Evolutionary conservation across 2,797 vertebrate species (phyloP), one percentile per base, ranked within the genome.

Genomic region (Nannoperca australis): DNA sequence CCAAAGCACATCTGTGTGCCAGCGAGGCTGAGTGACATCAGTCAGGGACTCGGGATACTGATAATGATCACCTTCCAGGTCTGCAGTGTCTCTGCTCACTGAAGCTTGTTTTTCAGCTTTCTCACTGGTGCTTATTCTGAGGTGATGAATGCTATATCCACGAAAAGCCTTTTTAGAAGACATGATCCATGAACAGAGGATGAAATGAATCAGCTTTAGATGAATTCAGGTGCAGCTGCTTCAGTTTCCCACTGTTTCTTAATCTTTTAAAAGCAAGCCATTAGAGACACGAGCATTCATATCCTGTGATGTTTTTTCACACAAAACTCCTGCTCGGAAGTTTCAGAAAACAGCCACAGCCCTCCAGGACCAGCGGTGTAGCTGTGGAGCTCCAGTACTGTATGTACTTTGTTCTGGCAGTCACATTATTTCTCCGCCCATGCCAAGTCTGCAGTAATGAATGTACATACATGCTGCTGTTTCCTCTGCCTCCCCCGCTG

Each of bases 101-200:
- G 67, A 22, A 72, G 56, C 53, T 45, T 27, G 12, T 61, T 82
- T 84, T 79, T 56, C 30, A 11, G 34, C 62, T 78, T 69, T 78
- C 45, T 75, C 70, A 7, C 62, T 51, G 44, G 7, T 3, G 1
- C 73, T 89, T 75, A 86, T 85, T 84, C 81, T 65, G 13, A 88
- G 59, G 91, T 93, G 88, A 93, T 96, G 95, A 97, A 95, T 92
- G 94, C 95, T 95, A 92, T 71, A 80, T 88, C 93, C 95, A 93
- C 90, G 90, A 95, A 95, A 95, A 92, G 89, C 90, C 81, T 62
- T 93, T 93, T 84, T 85, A 91, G 81, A 73, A 79, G 56, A 86
- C 87, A 51, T 63, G 74, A 72, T 76, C 75, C 75, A 75, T 83
- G 85, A 92, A 73, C 47, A 0, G 44, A 40, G 34, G 61, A 50